Conservation (phyloP, 2,888 invertebrate species). For the Ametastegia equiseti region DNA sequence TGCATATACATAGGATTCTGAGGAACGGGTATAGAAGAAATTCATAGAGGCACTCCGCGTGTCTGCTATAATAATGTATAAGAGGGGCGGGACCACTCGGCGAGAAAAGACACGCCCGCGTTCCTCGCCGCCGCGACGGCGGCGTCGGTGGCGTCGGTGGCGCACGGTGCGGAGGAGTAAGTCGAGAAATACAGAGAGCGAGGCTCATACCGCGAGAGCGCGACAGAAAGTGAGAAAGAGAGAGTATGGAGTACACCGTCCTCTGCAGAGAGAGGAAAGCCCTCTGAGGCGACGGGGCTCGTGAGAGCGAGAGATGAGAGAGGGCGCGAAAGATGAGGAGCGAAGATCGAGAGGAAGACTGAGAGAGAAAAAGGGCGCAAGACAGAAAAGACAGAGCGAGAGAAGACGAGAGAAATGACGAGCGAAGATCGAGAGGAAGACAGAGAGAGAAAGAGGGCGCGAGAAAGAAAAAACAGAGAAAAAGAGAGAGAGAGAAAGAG, state of each 20-base stretch:
- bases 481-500: background rate
- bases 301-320: conserved; percentile 27
- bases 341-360: conserved; percentile 30
- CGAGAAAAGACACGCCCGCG: conserved; percentile 65
- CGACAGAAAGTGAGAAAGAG: background rate
- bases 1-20: background rate
- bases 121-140: conserved; percentile 51
- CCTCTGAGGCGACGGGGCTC: background rate
- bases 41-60: conserved; percentile 71
- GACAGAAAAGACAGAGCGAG: background rate
- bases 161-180: conserved; percentile 43
- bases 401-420: conserved; percentile 14
- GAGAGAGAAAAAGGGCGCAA: background rate
- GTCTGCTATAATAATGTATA: conserved; percentile 74
- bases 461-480: background rate
- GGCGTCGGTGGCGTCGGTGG: conserved; percentile 59
- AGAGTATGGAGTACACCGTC: no score
- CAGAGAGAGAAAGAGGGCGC: background rate
- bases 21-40: conserved; percentile 64
- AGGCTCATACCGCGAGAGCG: background rate
- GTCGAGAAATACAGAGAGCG: background rate
- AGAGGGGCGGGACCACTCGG: conserved; percentile 69
- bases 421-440: conserved; percentile 25
- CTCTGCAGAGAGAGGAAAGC: no score
- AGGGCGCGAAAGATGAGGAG: background rate